Percentiles rank a stretch among this genome's conserved stretches.
Evolutionary conservation across 2,797 vertebrate species (phyloP).

Genomic region (Novumbra hubbsi): DNA sequence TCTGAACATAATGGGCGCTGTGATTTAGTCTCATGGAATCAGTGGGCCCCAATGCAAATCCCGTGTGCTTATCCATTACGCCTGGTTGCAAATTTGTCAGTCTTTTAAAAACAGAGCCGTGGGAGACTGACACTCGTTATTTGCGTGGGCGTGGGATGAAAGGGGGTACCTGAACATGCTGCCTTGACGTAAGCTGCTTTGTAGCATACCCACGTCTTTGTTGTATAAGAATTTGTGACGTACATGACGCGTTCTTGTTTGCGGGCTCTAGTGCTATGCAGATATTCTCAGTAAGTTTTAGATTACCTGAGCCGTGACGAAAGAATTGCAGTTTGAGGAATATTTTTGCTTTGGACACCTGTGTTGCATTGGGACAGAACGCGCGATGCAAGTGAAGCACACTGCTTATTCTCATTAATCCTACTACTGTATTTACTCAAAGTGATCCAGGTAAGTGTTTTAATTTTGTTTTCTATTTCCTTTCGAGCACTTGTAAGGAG

Average conservation of each 20-base stretch:
- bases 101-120: neutral
- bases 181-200: slow-evolving; percentile 1
- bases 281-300: neutral
- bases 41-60: neutral
- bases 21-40: neutral
- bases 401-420: neutral
- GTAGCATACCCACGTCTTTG: slow-evolving; percentile 3
- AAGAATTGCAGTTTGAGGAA: neutral
- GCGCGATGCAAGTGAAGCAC: neutral
- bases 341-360: neutral
- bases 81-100: neutral
- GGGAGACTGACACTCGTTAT: neutral
- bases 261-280: neutral
- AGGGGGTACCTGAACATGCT: neutral
- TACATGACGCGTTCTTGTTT: neutral
- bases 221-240: slow-evolving; percentile 8
- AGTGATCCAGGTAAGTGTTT: neutral
- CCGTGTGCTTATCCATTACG: neutral
- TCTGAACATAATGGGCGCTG: neutral
- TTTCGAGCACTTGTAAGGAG: neutral
- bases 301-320: neutral
- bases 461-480: neutral
- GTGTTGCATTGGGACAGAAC: neutral
- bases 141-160: slow-evolving; percentile 2
- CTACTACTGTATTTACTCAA: neutral